Conservation (phyloP, 2,888 invertebrate species). For the Sturmia bella region DNA sequence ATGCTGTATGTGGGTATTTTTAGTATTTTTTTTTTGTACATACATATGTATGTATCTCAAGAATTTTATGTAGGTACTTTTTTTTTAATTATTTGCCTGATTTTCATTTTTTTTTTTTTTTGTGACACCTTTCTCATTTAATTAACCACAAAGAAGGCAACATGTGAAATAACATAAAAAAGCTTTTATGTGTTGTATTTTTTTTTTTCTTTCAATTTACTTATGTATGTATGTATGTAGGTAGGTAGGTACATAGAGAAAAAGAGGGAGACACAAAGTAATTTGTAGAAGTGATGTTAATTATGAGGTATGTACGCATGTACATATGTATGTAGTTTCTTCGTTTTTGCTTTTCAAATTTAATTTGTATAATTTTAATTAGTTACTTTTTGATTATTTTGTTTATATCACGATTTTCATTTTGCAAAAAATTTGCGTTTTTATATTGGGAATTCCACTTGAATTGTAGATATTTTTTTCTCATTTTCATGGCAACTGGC, state of each 20-base stretch:
- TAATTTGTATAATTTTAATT: neutral
- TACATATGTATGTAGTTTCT: neutral
- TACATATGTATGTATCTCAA: too few species aligned
- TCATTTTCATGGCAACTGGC: too few species aligned
- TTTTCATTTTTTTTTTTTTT: neutral
- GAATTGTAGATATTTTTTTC: neutral
- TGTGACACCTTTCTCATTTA: too few species aligned
- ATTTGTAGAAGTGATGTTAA: conserved; percentile 43
- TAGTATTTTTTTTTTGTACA: neutral
- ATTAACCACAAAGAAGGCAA: conserved; percentile 51
- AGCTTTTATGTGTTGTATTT: conserved; percentile 41
- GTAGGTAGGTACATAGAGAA: too few species aligned
- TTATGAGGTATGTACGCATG: conserved; percentile 41
- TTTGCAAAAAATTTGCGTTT: neutral
- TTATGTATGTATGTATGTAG: too few species aligned
- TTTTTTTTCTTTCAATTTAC: conserved; percentile 5
- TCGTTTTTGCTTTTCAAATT: neutral
- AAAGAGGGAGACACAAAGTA: conserved; percentile 29
- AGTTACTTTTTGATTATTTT: neutral
- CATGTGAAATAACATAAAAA: conserved; percentile 57
- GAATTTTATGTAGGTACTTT: neutral
- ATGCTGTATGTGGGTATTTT: conserved; percentile 21
- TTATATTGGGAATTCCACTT: conserved; percentile 4
- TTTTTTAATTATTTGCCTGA: neutral
- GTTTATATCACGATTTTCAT: neutral